Evolutionary conservation across 2,888 invertebrate species (phyloP).

Genomic region (Deladenus siricidicola): DNA sequence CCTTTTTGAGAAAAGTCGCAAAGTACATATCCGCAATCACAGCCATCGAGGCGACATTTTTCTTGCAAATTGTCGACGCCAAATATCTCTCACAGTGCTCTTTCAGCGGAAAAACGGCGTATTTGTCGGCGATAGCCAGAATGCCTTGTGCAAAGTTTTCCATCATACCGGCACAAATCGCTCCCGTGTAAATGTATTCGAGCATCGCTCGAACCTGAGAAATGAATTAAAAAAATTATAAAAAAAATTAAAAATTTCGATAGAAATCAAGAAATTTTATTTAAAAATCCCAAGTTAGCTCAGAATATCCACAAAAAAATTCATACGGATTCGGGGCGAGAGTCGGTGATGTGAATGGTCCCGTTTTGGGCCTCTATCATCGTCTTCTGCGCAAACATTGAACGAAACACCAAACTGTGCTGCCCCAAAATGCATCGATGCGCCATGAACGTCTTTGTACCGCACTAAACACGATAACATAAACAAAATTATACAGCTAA

Average conservation of each 20-base stretch:
- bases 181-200: slow-evolving; percentile 36
- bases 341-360: slow-evolving; percentile 43
- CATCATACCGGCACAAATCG: slow-evolving; percentile 3
- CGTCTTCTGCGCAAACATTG: slow-evolving; percentile 41
- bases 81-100: slow-evolving; percentile 44
- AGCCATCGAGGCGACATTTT: slow-evolving; percentile 11
- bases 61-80: slow-evolving; percentile 21
- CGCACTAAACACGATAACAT: too few species aligned
- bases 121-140: slow-evolving; percentile 46
- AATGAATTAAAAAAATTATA: not conserved
- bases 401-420: slow-evolving; percentile 43
- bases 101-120: slow-evolving; percentile 44
- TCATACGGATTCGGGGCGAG: slow-evolving; percentile 40
- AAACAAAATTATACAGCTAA: too few species aligned
- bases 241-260: not conserved
- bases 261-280: too few species aligned
- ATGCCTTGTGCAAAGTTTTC: slow-evolving; percentile 41
- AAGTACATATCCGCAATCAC: slow-evolving; percentile 18
- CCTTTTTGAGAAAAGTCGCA: slow-evolving; percentile 18
- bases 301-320: slow-evolving; percentile 1
- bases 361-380: slow-evolving; percentile 50
- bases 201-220: slow-evolving; percentile 43
- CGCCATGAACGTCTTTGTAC: too few species aligned
- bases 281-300: too few species aligned
- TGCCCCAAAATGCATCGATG: slow-evolving; percentile 48